Evolutionary conservation across 2,888 invertebrate species (phyloP), one percentile per base, ranked within the genome.

Genomic region (Augochlorella aurata): DNA sequence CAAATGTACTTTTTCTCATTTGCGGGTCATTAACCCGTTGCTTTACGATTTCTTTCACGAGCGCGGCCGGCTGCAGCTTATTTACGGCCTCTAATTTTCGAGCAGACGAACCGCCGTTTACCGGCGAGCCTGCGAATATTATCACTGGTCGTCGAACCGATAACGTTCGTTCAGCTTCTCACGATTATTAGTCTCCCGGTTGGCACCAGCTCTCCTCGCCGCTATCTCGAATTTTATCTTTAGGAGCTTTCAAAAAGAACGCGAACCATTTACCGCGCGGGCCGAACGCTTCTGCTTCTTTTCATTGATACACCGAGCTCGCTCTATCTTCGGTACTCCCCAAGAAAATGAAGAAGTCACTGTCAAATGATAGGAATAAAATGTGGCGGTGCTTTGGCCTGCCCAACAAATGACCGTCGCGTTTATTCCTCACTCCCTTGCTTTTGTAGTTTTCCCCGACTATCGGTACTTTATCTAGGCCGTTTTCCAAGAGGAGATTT

Each of bases 31-130:
- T 58, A 58, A 58, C 54, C 54, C 54, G 54, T 58, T 58, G 54
- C 54, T 58, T 21, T 58, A 54, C 54, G 54, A 54, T 54, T 54
- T 54, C 54, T 54, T 54, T 54, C 54, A 58, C 54, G 54, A 58
- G 21, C 14, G 14, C 54, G 54, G 21, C 54, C 54, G 12, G 14
- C 54, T 58, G 54, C 54, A 14, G 12, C 54, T 21, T 58, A 58
- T 58, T 58, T 58, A 58, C 21, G 54, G 21, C 54, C 21, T 12
- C 54, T 58, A 58, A 58, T 58, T 58, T 58, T 58, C 54, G 12
- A 24, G 12, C 14, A 21, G 54, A 54, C 21, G 54, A 14, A 21
- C 52, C 21, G 54, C 21, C 21, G 5, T n/a, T 21, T 21, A n/a
- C 54, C 1, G n/a, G 38, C 38, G 38, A 38, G 38, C 38, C 14